Evolutionary conservation across 2,113 vertebrate species (phyloP).

Genomic region (Siphamia tubifer): DNA sequence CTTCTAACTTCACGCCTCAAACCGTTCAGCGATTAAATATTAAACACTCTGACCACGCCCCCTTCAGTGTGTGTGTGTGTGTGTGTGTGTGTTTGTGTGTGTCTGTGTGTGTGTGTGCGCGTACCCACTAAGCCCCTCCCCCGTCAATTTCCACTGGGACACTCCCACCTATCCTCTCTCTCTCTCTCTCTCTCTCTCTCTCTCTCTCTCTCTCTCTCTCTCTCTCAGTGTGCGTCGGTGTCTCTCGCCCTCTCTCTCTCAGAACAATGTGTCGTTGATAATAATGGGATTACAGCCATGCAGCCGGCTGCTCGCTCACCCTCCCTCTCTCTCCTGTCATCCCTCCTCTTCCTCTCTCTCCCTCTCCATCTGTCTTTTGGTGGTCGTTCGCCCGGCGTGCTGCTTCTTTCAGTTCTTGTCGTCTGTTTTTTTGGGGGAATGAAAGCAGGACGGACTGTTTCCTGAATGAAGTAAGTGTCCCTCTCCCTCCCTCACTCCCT

Average conservation of each 20-base stretch:
- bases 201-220: background rate
- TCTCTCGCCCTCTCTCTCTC: slow-evolving; percentile 39
- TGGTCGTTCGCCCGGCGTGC: background rate
- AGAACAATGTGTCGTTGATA: slow-evolving; percentile 68
- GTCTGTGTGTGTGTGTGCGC: no score
- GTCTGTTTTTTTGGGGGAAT: slow-evolving; percentile 48
- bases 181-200: background rate
- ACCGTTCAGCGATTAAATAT: slow-evolving; percentile 57
- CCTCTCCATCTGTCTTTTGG: slow-evolving; percentile 9
- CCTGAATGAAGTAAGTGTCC: slow-evolving; percentile 57
- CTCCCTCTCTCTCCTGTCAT: background rate
- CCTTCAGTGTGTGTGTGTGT: no score
- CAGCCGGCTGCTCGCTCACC: slow-evolving; percentile 27
- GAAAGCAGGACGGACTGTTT: slow-evolving; percentile 52
- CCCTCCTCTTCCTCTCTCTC: slow-evolving; percentile 2
- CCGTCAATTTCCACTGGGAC: background rate
- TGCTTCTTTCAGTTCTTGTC: slow-evolving; percentile 26
- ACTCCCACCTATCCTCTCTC: background rate
- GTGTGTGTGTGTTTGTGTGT: no score
- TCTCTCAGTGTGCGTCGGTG: slow-evolving; percentile 1
- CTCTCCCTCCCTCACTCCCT: background rate
- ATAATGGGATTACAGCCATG: slow-evolving; percentile 59
- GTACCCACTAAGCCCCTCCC: slow-evolving; percentile 24
- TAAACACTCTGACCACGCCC: slow-evolving; percentile 25
- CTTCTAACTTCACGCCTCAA: slow-evolving; percentile 30